Base-by-base conservation (phyloP, 2,113 vertebrate species). In the Xiphophorus maculatus region DNA sequence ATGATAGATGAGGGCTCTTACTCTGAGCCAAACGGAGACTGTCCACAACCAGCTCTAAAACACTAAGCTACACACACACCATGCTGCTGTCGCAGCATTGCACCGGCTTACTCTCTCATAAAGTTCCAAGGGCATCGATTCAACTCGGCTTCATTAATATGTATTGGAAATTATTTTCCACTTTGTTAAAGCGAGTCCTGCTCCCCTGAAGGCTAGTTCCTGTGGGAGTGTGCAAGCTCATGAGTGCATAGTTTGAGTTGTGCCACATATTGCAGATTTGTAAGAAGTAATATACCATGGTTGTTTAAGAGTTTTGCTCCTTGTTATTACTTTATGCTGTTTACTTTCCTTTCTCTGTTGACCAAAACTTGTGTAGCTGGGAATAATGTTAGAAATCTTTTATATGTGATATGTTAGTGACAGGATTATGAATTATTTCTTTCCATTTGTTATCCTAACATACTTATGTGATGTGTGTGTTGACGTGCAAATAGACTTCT, bases 81-180 rank as follows among this genome's bases (percentile, higher is more conserved):
- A 27, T 60, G 79, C n/a, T 87, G 88, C 90, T 85, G 87, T 85
- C 65, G 60, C 86, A 80, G 89, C 85, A 84, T 70, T 74, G 74
- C 81, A 71, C 85, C 86, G 87, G 86, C 87, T 77, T 79, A 63
- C 76, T 66, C 84, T 63, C 86, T 76, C 66, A 86, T 86, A 87
- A 89, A 91, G 85, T 90, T 93, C 92, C 92, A 93, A 94, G 92
- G 93, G 83, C 93, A 90, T 91, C 74, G 91, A 92, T 94, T 93
- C 87, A 79, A 88, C 87, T 84, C 73, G 35, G 86, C 89, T 87
- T 92, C 93, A 94, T 94, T 93, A 93, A 93, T 94, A 94, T 94
- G 92, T 94, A 94, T 94, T 93, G 89, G 91, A 91, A 94, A 93
- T 94, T 91, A 94, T 91, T 92, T 89, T 83, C 85, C 84, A 91